Evolutionary conservation across 2,797 vertebrate species (phyloP).

Genomic region (Phalloptychus januarius): DNA sequence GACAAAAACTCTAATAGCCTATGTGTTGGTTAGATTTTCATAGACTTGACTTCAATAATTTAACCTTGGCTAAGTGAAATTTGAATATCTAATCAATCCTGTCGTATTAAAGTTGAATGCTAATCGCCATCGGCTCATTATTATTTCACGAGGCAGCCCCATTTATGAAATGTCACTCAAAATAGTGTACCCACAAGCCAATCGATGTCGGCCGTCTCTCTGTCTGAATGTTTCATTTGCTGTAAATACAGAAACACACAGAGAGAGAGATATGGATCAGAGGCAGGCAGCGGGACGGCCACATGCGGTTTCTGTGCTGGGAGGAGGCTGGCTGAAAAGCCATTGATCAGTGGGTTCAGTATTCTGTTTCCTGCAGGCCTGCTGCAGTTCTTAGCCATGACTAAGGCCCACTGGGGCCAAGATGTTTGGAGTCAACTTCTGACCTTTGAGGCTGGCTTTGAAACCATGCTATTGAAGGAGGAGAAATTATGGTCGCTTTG

Average conservation of each 20-base stretch:
- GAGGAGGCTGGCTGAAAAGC: slow-evolving; percentile 69
- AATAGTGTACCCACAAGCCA: slow-evolving; percentile 77
- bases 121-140: slow-evolving; percentile 79
- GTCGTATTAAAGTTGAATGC: slow-evolving; percentile 73
- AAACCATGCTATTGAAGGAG: slow-evolving; percentile 73
- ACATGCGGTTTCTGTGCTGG: slow-evolving; percentile 71
- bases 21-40: slow-evolving; percentile 48
- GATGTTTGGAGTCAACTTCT: slow-evolving; percentile 64
- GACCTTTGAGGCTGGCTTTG: slow-evolving; percentile 70
- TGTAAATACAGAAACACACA: slow-evolving; percentile 80
- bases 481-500: slow-evolving; percentile 65
- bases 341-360: slow-evolving; percentile 78
- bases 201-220: slow-evolving; percentile 79
- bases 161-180: slow-evolving; percentile 83
- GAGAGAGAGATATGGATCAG: slow-evolving; percentile 77
- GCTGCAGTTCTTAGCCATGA: slow-evolving; percentile 45
- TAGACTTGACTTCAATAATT: slow-evolving; percentile 53
- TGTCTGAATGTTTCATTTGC: slow-evolving; percentile 82
- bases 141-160: slow-evolving; percentile 75
- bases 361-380: slow-evolving; percentile 70
- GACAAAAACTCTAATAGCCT: slow-evolving; percentile 30
- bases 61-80: slow-evolving; percentile 69
- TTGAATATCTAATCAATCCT: slow-evolving; percentile 75
- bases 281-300: slow-evolving; percentile 66
- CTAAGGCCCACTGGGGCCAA: slow-evolving; percentile 58